A percentile compares a stretch with the other conserved stretches of the same genome.
Conservation (phyloP, 2,797 vertebrate genomes). For the Capromys pilorides region DNA sequence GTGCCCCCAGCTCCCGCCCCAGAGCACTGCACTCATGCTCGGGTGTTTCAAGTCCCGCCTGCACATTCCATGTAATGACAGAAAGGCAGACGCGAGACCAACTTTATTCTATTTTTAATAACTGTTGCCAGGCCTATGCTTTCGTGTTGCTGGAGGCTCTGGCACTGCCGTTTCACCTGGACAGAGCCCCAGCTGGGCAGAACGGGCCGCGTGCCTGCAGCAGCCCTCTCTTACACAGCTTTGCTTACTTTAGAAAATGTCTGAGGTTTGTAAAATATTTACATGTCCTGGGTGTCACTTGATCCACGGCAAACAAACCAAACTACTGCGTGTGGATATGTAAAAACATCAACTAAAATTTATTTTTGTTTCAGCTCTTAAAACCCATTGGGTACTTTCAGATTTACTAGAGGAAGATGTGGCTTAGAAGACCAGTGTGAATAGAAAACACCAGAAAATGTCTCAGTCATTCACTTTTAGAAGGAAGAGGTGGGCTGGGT, state of each 20-base stretch:
- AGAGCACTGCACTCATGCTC: neutral
- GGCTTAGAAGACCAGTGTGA: neutral
- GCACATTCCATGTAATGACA: neutral
- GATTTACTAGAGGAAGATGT: neutral
- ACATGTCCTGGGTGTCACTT: neutral
- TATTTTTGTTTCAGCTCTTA: constrained; percentile 15
- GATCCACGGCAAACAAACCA: neutral
- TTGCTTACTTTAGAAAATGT: neutral
- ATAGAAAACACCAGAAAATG: constrained; percentile 25
- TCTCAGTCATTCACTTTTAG: neutral
- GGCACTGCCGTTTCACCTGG: neutral
- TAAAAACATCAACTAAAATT: neutral
- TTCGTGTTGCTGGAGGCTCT: too few species aligned
- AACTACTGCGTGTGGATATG: neutral
- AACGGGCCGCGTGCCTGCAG: fast-evolving
- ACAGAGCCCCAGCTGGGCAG: neutral
- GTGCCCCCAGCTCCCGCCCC: neutral
- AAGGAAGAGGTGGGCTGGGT: neutral
- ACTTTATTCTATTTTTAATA: constrained; percentile 40
- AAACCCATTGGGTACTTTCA: neutral
- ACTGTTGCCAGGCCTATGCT: neutral
- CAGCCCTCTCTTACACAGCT: neutral
- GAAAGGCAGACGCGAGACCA: neutral
- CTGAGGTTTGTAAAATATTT: neutral
- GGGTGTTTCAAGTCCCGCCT: neutral